Conservation (phyloP, 2,113 vertebrate species). For the Puma concolor region DNA sequence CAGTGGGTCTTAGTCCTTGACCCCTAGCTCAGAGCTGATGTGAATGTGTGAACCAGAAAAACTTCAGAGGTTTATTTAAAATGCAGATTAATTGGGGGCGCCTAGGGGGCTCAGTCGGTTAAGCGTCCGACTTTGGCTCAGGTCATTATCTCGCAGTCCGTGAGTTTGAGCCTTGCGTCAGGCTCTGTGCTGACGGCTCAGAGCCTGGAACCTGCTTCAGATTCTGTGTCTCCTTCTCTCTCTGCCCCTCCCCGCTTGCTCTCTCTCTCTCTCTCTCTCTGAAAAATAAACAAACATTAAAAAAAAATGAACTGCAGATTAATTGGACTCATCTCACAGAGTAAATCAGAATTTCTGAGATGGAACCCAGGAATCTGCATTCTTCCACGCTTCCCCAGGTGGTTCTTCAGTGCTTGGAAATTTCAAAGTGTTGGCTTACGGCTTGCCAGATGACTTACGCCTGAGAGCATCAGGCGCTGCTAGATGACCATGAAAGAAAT, state of each 20-base stretch:
- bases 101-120: too few species aligned
- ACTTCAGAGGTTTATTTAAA: neutral
- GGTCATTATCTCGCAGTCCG: too few species aligned
- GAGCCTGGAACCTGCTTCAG: too few species aligned
- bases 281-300: too few species aligned
- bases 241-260: too few species aligned
- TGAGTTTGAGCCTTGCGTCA: too few species aligned
- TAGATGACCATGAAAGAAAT: neutral
- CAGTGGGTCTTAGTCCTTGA: neutral
- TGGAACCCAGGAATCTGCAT: neutral
- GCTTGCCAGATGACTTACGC: neutral
- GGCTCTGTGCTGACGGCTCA: too few species aligned
- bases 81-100: neutral
- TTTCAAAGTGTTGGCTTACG: neutral
- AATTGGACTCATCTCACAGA: neutral
- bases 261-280: too few species aligned
- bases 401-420: neutral
- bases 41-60: neutral
- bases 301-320: neutral
- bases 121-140: too few species aligned
- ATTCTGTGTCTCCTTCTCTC: too few species aligned
- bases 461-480: neutral
- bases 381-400: accelerated
- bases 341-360: neutral
- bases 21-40: neutral